A percentile compares a stretch with the other conserved stretches of the same genome.
These are phyloP conservation scores for Scelioninae gen. 1 DNA, from an alignment of 2,888 invertebrate genomes.

Conservation along the genomic window DNA sequence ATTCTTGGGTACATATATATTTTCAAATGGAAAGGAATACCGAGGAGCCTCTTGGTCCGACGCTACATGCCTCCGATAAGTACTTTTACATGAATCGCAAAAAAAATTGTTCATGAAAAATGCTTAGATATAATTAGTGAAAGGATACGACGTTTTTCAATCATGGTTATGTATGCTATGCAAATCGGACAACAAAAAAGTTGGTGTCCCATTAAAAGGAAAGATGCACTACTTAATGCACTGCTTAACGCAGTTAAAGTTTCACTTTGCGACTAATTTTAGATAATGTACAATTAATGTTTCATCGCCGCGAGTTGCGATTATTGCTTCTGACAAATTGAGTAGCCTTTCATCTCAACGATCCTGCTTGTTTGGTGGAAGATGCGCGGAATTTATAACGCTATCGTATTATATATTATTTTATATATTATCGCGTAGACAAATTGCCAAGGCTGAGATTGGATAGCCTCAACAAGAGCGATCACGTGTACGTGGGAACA, in stretches of 20 bases:
- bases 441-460: conserved; percentile 47
- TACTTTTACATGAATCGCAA: conserved; percentile 40
- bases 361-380: conserved; percentile 15
- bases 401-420: conserved; percentile 30
- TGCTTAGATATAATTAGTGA: conserved; percentile 43
- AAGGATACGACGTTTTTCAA: conserved; percentile 31
- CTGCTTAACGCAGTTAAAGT: too few species aligned
- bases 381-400: conserved; percentile 25
- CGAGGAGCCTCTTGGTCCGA: conserved; percentile 12
- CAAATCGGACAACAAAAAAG: conserved; percentile 12
- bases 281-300: conserved; percentile 6
- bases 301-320: background rate
- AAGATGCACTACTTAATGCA: conserved; percentile 9
- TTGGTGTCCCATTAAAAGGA: conserved; percentile 7
- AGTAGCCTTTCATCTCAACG: background rate
- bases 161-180: conserved; percentile 13
- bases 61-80: conserved; percentile 46
- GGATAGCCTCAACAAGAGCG: conserved; percentile 35
- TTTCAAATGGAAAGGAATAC: conserved; percentile 52
- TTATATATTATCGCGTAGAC: too few species aligned
- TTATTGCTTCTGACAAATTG: conserved; percentile 6
- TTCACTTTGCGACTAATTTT: background rate
- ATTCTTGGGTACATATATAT: conserved; percentile 25
- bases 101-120: conserved; percentile 25
- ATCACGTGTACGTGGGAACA: conserved; percentile 47